Base-by-base conservation (phyloP, 64 coral and sea anemone species). In the Dendrophyllia cribrosa region DNA sequence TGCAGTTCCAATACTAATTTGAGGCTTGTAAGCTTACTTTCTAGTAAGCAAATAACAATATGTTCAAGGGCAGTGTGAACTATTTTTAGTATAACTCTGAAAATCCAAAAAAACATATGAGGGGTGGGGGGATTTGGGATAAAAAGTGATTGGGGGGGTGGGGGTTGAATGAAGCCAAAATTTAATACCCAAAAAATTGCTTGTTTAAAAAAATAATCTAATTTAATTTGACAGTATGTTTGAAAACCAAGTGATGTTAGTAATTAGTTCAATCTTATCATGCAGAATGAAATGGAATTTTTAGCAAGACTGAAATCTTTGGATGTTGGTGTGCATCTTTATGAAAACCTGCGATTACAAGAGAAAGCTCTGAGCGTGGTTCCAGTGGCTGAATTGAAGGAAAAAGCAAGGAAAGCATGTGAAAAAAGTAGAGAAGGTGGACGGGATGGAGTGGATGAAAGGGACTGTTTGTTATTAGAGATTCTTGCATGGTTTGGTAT, bases 401-500 rank as follows among this genome's bases (percentile, higher is more conserved):
- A 77, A 25, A 77, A 26, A 83, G 95, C 90, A 71, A 92, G 84
- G 59, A 62, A 75, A 50, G 79, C 64, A 3, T 85, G 79, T 77
- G 77, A 96, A 34, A 88, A 72, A 72, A 92, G 85, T 47, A 88
- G 44, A 50, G 85, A 88, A 68, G 34, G 88, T 88, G 94, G 85
- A 50, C 48, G 75, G 16, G 80, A 93, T 51, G 72, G 86, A 63
- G 76, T 86, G 47, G 90, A 88, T 17, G 85, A 89, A 67, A 73
- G 59, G 76, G 95, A 96, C 53, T 96, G 87, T 82, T 89, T 96
- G 43, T 72, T 96, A 15, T 55, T 72, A 51, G 90, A 88, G 4
- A 47, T 96, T 16, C 71, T 72, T 26, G 72, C 77, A 62, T 96
- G 95, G 95, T 96, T 96, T 93, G 76, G 92, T 66, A 87, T 87